Base-by-base conservation (phyloP, 2,797 vertebrate species). In the Melanotaenia boesemani region DNA sequence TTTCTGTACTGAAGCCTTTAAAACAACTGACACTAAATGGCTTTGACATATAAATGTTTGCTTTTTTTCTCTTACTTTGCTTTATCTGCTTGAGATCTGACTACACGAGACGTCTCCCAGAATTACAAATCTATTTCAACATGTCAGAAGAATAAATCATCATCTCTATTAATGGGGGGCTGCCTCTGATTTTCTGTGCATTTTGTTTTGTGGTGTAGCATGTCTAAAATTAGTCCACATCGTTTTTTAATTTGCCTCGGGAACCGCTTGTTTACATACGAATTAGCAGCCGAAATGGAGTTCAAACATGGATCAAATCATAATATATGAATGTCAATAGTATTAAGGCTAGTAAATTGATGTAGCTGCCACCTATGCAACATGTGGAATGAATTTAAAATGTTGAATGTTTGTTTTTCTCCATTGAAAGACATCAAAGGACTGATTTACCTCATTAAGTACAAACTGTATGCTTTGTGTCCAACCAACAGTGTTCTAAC, bases 161-260 rank as follows among this genome's bases (percentile, higher is more conserved):
- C 61, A 68, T 74, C 65, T 70, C 70, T 30, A 70, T 37, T 67
- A 30, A 58, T 50, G 69, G 32, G 70, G 48, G 65, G 48, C 68
- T 81, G 79, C 52, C 50, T 79, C 44, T 82, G 58, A 80, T 87
- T 79, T 81, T 69, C 65, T 20, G 6, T 77, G 80, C 52, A 10
- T 84, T 80, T 72, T 57, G 66, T 70, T 81, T 71, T 70, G 74
- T 74, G 71, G 34, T 75, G 78, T 76, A 67, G 73, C 63, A 10
- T 74, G 63, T 87, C 85, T 88, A 83, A 86, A 81, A 80, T 84
- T 68, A 85, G 70, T 60, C 71, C 56, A 24, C 0, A 0, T 64
- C 67, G 70, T 82, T 81, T 59, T 82, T 81, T 67, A 39, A 59
- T 55, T 50, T 50, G 82, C 74, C 75, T 64, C 63, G 12, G 77